Base-by-base conservation (phyloP, 2,888 invertebrate genomes). In the Sesia bembeciformis region DNA sequence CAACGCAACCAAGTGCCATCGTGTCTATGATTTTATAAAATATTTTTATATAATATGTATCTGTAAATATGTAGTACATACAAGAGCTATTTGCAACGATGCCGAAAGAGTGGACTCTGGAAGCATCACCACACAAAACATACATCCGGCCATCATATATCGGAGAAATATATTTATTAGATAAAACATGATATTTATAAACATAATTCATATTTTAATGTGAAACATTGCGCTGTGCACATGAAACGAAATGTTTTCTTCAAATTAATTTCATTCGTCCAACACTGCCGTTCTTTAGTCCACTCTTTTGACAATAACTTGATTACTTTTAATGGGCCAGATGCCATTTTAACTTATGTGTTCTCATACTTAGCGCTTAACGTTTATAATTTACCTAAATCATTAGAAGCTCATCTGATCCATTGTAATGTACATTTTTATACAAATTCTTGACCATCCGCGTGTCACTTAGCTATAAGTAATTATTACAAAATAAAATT, bases 1-100 rank as follows among this genome's bases (percentile, higher is more conserved):
- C 75, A 76, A 83, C 78, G 85, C 85, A 83, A 88, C 84, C 84
- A 78, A 87, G 88, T 88, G 88, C 88, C 88, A 88, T 88, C 75
- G 75, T 81, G 71, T 81, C 81, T 84, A 78, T 82, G 70, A 76
- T 81, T 76, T 78, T 81, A 55, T 78, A 79, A 81, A 76, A 81
- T 85, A 84, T 84, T 84, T 85, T 81, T 84, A 76, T 82, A 77
- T 72, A 63, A 76, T 82, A 77, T 72, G 64, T 78, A 74, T 76
- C 72, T 86, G 84, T 86, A 84, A 84, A 85, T 84, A 86, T 69
- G 67, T 40, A 52, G 41, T n/a, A 42, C 6, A 71, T 62, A 70
- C 66, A 63, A 75, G 65, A 77, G 70, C 74, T 73, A 72, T 76
- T 67, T 61, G 59, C 63, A 60, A 55, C 53, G 58, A 52, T 7